Base-by-base conservation (phyloP, 2,113 vertebrate species). In the Eonycteris spelaea region DNA sequence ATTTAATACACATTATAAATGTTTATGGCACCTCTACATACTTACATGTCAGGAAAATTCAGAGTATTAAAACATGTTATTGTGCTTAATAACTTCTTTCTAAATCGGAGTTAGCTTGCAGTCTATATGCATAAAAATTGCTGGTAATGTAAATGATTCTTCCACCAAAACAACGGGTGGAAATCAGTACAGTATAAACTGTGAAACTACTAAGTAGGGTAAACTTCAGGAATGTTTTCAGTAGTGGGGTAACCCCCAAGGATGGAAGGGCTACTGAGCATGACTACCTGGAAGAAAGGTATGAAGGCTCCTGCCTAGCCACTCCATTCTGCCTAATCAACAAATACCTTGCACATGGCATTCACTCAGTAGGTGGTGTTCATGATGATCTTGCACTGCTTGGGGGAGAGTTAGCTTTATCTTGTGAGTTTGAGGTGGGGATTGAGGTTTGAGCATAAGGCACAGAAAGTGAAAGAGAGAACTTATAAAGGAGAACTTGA, bases 381-480 rank as follows among this genome's bases (percentile, higher is more conserved):
- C 40, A 18, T 74, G 21, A 40, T 21, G 51, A 63, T 6, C 43
- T 3, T 18, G 28, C 7, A 1, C 40, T 75, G 40, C 55, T 38
- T 38, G 8, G 35, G 35, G 51, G 8, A 78, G 33, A 79, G 5
- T 43, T 43, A 73, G 71, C 40, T 22, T 71, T 73, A n/a, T 51
- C 75, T 53, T 55, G 6, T 91, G 30, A 43, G 53, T 96, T 79
- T 70, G 67, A 75, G 35, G 33, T 85, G 6, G 35, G 33, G 22
- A 10, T 79, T 93, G 5, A 26, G n/a, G 8, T 19, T 57, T 57
- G 43, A 79, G 55, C 33, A 13, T 79, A 73, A 83, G 26, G 22
- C 71, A 35, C 11, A 78, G 63, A 87, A 90, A 80, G 53, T 87
- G 16, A 28, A 33, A 84, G 61, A 85, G n/a, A 83, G 65, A 71